Conservation (phyloP, 1,140 invertebrate genomes). For the Dinoponera quadriceps region DNA sequence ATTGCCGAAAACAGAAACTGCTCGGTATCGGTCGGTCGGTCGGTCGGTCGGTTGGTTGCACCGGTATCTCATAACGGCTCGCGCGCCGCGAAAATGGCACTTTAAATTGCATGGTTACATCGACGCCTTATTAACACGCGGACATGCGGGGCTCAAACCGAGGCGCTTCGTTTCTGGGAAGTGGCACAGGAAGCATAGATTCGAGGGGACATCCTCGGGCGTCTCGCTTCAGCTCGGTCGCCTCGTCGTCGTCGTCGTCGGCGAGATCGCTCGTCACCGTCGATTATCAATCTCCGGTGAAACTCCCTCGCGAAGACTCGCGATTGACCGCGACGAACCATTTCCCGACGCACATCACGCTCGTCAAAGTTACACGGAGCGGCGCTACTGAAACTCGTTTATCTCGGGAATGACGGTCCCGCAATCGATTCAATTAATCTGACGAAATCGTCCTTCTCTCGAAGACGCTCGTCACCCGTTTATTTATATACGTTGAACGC, state of each 20-base stretch:
- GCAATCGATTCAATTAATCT: too few species aligned
- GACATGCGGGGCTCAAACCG: background rate
- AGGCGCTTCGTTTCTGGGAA: conserved; percentile 43
- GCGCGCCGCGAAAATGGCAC: conserved; percentile 63
- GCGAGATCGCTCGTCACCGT: background rate
- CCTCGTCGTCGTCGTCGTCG: background rate
- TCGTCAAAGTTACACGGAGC: background rate
- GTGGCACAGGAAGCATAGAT: conserved; percentile 21
- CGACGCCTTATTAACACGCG: conserved; percentile 63
- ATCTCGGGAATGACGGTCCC: too few species aligned
- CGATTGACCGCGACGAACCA: background rate
- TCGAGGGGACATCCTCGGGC: conserved; percentile 8
- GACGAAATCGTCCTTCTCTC: too few species aligned
- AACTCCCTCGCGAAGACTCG: background rate
- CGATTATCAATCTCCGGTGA: background rate
- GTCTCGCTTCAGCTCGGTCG: background rate
- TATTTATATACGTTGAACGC: too few species aligned
- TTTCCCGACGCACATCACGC: background rate
- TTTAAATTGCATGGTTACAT: conserved; percentile 70
- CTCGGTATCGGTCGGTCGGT: conserved; percentile 37
- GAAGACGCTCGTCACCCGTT: too few species aligned
- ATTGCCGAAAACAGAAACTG: conserved; percentile 73
- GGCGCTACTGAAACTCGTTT: too few species aligned
- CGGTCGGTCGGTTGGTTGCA: conserved; percentile 41
- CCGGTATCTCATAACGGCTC: conserved; percentile 72